Conservation (phyloP, 2,888 invertebrate species). For the Melikaiella ostensackeni region DNA sequence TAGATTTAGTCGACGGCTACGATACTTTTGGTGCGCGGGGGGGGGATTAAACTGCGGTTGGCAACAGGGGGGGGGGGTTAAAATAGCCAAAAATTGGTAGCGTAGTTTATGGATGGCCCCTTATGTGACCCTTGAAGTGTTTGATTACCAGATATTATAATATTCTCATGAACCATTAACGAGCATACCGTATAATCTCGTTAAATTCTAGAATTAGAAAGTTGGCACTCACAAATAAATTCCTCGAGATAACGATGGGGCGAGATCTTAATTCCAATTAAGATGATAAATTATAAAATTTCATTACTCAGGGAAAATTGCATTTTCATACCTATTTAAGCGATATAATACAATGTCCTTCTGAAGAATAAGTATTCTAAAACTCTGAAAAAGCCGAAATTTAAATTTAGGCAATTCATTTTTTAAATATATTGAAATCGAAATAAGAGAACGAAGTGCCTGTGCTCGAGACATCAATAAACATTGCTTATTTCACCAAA, state of each 20-base stretch:
- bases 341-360: too few relatives aligned
- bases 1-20: too few relatives aligned
- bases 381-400: too few relatives aligned
- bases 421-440: neutral
- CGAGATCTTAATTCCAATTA: neutral
- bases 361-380: too few relatives aligned
- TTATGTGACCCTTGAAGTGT: constrained; percentile 7
- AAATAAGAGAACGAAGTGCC: neutral
- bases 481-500: neutral
- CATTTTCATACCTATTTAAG: too few relatives aligned
- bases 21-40: too few relatives aligned
- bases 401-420: neutral
- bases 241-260: neutral
- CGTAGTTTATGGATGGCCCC: too few relatives aligned
- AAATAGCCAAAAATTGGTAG: too few relatives aligned
- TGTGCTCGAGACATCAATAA: neutral
- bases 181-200: neutral
- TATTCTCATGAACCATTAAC: constrained; percentile 24
- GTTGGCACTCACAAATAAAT: constrained; percentile 1
- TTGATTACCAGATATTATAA: constrained; percentile 14
- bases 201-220: neutral
- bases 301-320: too few relatives aligned
- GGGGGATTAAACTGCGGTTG: too few relatives aligned
- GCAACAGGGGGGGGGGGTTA: too few relatives aligned
- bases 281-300: neutral